Evolutionary conservation across 2,797 vertebrate genomes (phyloP).

Genomic region (Tiaroga cobitis): DNA sequence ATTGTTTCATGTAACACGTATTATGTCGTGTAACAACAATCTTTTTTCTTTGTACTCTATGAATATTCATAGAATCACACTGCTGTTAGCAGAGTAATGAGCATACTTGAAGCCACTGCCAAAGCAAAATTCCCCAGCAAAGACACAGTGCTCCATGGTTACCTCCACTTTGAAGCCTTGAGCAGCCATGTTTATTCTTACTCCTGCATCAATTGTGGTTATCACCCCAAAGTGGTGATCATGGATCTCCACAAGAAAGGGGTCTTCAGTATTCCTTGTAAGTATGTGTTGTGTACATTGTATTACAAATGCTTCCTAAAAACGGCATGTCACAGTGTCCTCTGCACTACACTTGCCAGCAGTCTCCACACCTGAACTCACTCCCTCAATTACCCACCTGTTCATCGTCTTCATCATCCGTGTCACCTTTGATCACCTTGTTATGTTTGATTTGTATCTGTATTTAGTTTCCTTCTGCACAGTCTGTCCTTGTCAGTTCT

Average conservation of each 20-base stretch:
- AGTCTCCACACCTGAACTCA: too few species aligned
- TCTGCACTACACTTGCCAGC: too few species aligned
- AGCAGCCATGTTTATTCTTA: background rate
- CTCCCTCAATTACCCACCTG: too few species aligned
- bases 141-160: slow-evolving; percentile 17
- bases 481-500: too few species aligned
- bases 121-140: slow-evolving; percentile 22
- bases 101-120: slow-evolving; percentile 4
- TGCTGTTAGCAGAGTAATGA: slow-evolving; percentile 22
- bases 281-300: slow-evolving; percentile 3
- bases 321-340: background rate
- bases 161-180: slow-evolving; percentile 26
- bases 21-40: background rate
- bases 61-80: slow-evolving; percentile 14
- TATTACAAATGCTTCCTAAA: slow-evolving; percentile 11
- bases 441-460: too few species aligned
- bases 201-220: slow-evolving; percentile 10
- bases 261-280: slow-evolving; percentile 26
- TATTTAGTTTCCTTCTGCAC: too few species aligned
- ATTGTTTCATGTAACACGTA: background rate
- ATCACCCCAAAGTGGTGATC: slow-evolving; percentile 10
- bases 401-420: too few species aligned
- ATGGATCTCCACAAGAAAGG: slow-evolving; percentile 40
- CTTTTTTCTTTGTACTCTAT: background rate
- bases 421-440: too few species aligned